Evolutionary conservation across 1,140 invertebrate species (phyloP).

Genomic region (Drosophila grimshawi): DNA sequence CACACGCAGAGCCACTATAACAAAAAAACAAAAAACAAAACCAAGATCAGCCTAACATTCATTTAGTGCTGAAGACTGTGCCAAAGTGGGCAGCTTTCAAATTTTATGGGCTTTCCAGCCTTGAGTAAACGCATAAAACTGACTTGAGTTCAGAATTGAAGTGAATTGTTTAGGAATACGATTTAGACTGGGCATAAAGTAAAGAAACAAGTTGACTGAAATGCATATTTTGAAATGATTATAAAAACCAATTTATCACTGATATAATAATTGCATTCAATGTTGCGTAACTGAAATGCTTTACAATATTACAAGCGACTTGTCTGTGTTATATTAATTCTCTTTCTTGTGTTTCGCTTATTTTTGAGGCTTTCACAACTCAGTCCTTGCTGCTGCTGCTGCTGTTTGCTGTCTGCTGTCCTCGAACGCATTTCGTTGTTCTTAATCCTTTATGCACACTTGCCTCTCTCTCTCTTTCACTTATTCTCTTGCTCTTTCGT

Average conservation of each 20-base stretch:
- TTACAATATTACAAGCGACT: constrained; percentile 6
- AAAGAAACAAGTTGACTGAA: no score
- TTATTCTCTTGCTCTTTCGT: background rate
- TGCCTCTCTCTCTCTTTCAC: constrained; percentile 18
- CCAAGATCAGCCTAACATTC: constrained; percentile 12
- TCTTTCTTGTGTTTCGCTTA: constrained; percentile 21
- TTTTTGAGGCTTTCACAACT: constrained; percentile 10
- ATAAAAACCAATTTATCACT: background rate
- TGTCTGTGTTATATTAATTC: constrained; percentile 18
- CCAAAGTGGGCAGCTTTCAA: background rate
- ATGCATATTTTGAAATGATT: background rate
- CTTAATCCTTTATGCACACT: constrained; percentile 74
- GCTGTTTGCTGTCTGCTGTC: constrained; percentile 30
- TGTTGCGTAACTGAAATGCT: constrained; percentile 1
- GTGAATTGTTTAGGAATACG: no score
- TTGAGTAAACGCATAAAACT: background rate
- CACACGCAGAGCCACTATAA: constrained; percentile 1
- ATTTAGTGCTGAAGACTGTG: constrained; percentile 13
- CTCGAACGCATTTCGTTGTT: constrained; percentile 65
- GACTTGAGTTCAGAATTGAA: no score
- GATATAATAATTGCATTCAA: constrained; percentile 9
- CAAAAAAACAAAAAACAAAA: background rate
- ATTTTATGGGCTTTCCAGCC: background rate
- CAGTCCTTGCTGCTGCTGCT: constrained; percentile 5
- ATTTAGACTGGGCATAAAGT: no score